Percentiles rank a stretch among this genome's conserved stretches.
Conservation (phyloP, 92 coral and sea anemone species). For the Zoanthus gigantus region DNA sequence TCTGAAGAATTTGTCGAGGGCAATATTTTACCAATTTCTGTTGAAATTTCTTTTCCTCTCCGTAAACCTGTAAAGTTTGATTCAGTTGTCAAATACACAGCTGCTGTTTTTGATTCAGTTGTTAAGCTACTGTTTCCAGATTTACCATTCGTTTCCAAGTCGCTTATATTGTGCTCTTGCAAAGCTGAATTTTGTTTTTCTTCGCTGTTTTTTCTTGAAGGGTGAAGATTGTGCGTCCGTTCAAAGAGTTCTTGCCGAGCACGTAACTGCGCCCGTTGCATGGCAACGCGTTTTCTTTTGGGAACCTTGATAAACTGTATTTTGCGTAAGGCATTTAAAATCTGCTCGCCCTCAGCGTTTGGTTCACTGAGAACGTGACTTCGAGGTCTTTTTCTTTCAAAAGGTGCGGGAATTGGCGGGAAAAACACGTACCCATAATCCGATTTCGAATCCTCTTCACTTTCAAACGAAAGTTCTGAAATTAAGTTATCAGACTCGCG, state of each 20-base stretch:
- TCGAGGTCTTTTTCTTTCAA: slow-evolving; percentile 36
- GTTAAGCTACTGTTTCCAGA: background rate
- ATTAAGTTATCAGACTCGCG: background rate
- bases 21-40: background rate
- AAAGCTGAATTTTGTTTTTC: background rate
- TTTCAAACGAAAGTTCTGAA: background rate
- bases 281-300: slow-evolving; percentile 37
- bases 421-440: slow-evolving; percentile 35
- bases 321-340: background rate
- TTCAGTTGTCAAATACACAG: background rate
- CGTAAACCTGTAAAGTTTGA: background rate
- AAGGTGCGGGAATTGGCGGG: slow-evolving; percentile 41
- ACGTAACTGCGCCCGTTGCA: slow-evolving; percentile 4
- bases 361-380: slow-evolving; percentile 8
- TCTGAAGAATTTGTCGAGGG: background rate
- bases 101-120: background rate
- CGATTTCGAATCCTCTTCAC: slow-evolving; percentile 5
- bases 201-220: background rate
- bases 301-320: slow-evolving; percentile 27
- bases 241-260: slow-evolving; percentile 19
- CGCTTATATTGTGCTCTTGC: background rate
- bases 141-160: background rate
- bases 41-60: background rate
- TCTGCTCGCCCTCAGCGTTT: slow-evolving; percentile 3
- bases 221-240: slow-evolving; percentile 9